A percentile compares a stretch with the other conserved stretches of the same genome.
These are phyloP conservation scores for Anthoscopus minutus DNA, from an alignment of 2,113 vertebrate genomes.

Conservation along the genomic window DNA sequence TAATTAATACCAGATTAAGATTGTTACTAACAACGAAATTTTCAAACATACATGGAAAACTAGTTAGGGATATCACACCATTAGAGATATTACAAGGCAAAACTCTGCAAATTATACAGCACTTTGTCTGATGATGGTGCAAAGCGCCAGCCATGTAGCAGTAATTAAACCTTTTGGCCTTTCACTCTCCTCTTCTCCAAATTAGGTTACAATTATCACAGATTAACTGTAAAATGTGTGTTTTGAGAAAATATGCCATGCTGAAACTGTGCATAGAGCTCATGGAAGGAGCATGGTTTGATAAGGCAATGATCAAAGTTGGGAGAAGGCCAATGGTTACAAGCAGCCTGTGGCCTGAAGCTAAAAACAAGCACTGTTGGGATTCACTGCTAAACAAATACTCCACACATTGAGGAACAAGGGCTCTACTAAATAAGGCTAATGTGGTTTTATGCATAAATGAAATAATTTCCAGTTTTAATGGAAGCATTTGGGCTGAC, in stretches of 20 bases:
- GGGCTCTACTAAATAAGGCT: neutral
- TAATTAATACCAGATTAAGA: constrained; percentile 37
- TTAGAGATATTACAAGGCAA: constrained; percentile 9
- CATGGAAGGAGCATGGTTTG: neutral
- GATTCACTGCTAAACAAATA: neutral
- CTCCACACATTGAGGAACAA: neutral
- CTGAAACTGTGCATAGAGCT: neutral
- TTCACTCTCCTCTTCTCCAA: neutral
- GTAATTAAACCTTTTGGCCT: constrained; percentile 4
- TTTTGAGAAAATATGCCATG: neutral
- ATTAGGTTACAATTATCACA: neutral
- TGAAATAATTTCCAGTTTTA: neutral
- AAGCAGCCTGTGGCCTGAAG: neutral
- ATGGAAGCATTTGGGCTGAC: neutral
- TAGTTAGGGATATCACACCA: neutral
- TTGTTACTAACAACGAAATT: constrained; percentile 57
- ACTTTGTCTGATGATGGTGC: neutral
- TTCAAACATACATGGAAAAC: constrained; percentile 38
- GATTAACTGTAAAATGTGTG: neutral
- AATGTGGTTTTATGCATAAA: neutral
- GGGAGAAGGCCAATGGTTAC: neutral
- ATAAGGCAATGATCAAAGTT: neutral
- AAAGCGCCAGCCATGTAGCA: neutral
- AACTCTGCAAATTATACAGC: neutral
- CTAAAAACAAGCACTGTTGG: neutral